Base-by-base conservation (phyloP, 2,888 invertebrate genomes). In the Philonicus albiceps region DNA sequence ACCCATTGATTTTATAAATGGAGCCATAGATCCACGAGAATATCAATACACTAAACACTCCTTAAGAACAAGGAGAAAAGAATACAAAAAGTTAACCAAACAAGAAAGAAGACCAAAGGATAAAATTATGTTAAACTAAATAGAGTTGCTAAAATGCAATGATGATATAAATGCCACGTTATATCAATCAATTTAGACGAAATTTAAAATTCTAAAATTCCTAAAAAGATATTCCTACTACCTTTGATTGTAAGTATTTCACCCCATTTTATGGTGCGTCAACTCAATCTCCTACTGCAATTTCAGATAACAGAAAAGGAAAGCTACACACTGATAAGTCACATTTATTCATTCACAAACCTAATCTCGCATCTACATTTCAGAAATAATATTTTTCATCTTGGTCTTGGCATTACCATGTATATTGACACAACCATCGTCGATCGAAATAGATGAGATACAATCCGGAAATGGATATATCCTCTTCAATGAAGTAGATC, bases 1-100 rank as follows among this genome's bases (percentile, higher is more conserved):
- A 73, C 84, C 84, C 5, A 84, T 73, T 73, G 85, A 85, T 37
- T 85, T 76, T 31, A 16, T 85, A 22, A 75, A 75, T 8, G 84
- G 27, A 34, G 13, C n/a, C 13, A 85, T 43, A 37, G 34, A 34
- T 6, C 34, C 34, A 34, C 6, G 34, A 37, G 13, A 49, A 16
- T 49, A 49, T 49, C 43, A 16, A 49, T 49, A 13, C 31, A 72
- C 27, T 3, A 31, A 49, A 53, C n/a, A 2, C 8, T 81, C 2
- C 34, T 81, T 11, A 31, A 8, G 3, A 81, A 76, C 4, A 37
- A 76, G n/a, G 43, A 37, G 43, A 76, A 22, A 76, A 37, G 34
- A 76, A 7, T 7, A 76, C 5, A 19, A 37, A 76, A 19, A 40
- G n/a, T 8, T 19, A 76, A 76, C 22, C 19, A 7, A 8, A 40